Base-by-base conservation (phyloP, 2,888 invertebrate genomes). In the Chloromyia formosa region DNA sequence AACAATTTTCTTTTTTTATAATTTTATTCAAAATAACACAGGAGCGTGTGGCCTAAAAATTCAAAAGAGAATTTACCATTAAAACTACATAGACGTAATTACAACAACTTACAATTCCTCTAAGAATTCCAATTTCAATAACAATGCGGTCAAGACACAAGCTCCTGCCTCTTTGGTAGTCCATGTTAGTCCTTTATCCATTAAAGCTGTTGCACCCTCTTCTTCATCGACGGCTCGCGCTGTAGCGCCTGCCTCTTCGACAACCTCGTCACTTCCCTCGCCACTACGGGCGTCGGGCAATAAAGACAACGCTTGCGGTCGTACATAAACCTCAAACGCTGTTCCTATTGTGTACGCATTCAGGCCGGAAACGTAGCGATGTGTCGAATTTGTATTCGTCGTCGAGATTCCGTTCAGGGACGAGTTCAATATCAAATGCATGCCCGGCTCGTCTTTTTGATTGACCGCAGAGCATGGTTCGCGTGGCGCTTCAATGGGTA, bases 131-230 rank as follows among this genome's bases (percentile, higher is more conserved):
- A 85, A 76, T 77, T 84, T 84, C 10, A 85, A 80, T 62, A 85
- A 82, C 61, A 85, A 77, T 18, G 84, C 85, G 23, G 83, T 85
- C 60, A 86, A 82, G 22, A 85, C 81, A 79, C 86, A 86, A 62
- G 86, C 85, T 7, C 85, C 85, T 1, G 85, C 84, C 77, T 86
- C 86, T 78, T 86, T 86, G 40, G 86, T 85, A 56, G 85, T 84
- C 85, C 85, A 85, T 61, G 80, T 80, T 0, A 82, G 80, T 20
- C 82, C 69, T 14, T 69, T 68, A 20, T 60, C 45, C 4, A 49
- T 10, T 14, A 66, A 35, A 5, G 73, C 62, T 22, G 71, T 69
- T 1, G 68, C 74, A 3, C 73, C 74, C 18, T 77, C 77, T 12
- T 40, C 49, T 4, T 49, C 60, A 20, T 53, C 72, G 9, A 27